Evolutionary conservation across 2,113 vertebrate genomes (phyloP).

Genomic region (Scortum barcoo): DNA sequence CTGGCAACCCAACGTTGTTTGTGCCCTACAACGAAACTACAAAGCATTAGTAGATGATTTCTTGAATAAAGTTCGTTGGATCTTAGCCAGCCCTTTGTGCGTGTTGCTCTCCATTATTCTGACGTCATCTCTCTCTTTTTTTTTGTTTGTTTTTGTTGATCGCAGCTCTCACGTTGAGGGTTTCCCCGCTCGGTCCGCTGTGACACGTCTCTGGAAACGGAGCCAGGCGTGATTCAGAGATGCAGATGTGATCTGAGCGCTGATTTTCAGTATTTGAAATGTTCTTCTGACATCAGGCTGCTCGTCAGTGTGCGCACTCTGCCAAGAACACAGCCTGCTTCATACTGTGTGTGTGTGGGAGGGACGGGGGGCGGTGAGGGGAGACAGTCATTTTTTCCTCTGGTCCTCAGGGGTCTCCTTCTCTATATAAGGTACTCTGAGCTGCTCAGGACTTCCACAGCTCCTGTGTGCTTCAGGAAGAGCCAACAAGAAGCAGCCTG

Average conservation of each 20-base stretch:
- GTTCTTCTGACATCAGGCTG: constrained; percentile 28
- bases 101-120: no score
- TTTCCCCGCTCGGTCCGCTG: not conserved
- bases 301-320: constrained; percentile 39
- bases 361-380: constrained; percentile 51
- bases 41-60: not conserved
- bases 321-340: constrained; percentile 77
- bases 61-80: not conserved
- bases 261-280: constrained; percentile 55
- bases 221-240: constrained; percentile 15
- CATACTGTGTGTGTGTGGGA: constrained; percentile 37
- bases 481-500: constrained; percentile 53
- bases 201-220: constrained; percentile 8
- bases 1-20: not conserved
- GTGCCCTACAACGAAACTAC: not conserved
- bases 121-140: no score
- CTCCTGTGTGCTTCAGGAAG: constrained; percentile 59
- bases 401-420: constrained; percentile 75
- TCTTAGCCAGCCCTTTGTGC: not conserved
- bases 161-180: not conserved
- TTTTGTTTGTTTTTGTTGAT: not conserved
- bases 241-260: not conserved
- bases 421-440: constrained; percentile 85
- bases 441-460: constrained; percentile 60
- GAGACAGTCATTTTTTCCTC: constrained; percentile 61